Evolutionary conservation across 2,888 invertebrate genomes (phyloP).

Genomic region (Galeruca laticollis): DNA sequence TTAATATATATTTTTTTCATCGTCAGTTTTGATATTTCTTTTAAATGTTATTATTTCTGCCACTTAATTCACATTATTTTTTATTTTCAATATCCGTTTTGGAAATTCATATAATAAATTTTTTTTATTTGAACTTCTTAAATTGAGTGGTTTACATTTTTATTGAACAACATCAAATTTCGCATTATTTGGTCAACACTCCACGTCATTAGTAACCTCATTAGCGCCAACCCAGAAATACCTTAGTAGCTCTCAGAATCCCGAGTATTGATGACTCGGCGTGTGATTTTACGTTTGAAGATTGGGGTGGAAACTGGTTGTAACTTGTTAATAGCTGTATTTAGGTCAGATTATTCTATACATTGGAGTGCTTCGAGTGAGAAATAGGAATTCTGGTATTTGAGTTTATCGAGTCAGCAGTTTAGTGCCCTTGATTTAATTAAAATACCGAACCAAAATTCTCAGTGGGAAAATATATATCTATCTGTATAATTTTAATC

Average conservation of each 20-base stretch:
- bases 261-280: constrained; percentile 30
- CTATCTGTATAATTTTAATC: not conserved
- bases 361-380: constrained; percentile 9
- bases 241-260: constrained; percentile 35
- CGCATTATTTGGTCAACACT: constrained; percentile 54
- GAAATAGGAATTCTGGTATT: constrained; percentile 23
- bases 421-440: constrained; percentile 14
- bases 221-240: constrained; percentile 47
- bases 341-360: constrained; percentile 27
- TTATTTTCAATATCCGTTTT: too few species aligned
- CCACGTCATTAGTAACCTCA: constrained; percentile 54
- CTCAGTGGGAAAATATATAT: not conserved
- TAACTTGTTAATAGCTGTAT: constrained; percentile 32
- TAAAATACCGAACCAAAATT: not conserved
- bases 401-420: constrained; percentile 16
- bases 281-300: constrained; percentile 27
- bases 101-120: too few species aligned
- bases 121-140: too few species aligned
- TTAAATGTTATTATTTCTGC: too few species aligned
- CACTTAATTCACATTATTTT: too few species aligned
- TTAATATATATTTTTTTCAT: too few species aligned
- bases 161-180: constrained; percentile 43
- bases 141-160: too few species aligned
- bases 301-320: constrained; percentile 11
- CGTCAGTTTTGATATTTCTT: too few species aligned